A percentile compares a stretch with the other conserved stretches of the same genome.
Conservation (phyloP, 1,140 invertebrate species). For the Lepidurus couesii region DNA sequence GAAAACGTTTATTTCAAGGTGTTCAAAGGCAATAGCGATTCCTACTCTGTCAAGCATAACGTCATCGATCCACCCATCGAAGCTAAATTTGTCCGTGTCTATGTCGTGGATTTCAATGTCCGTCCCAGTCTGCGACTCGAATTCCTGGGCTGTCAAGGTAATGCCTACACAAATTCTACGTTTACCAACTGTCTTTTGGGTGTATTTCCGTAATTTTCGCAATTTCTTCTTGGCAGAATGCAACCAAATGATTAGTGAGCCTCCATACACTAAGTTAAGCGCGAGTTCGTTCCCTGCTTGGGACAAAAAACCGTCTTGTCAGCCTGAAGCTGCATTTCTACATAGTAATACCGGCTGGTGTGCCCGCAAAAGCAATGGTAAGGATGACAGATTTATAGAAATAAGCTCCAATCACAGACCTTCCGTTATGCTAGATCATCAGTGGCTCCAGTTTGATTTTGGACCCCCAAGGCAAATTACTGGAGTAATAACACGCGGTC, state of each 20-base stretch:
- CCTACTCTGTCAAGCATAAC: conserved; percentile 48
- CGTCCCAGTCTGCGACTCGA: conserved; percentile 54
- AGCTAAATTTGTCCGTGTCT: conserved; percentile 52
- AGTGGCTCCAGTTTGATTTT: conserved; percentile 56
- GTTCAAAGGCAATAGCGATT: conserved; percentile 52
- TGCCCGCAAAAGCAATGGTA: conserved; percentile 51
- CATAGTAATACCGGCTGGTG: conserved; percentile 54
- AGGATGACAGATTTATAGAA: conserved; percentile 35
- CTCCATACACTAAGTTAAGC: conserved; percentile 50
- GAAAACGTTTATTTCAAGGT: conserved; percentile 42
- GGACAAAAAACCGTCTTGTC: conserved; percentile 49
- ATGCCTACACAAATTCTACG: conserved; percentile 25
- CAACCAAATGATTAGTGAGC: conserved; percentile 51
- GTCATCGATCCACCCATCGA: conserved; percentile 50
- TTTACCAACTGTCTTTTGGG: background rate
- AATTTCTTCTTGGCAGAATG: conserved; percentile 46
- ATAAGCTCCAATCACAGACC: conserved; percentile 5
- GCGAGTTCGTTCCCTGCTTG: conserved; percentile 48
- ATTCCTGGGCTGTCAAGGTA: conserved; percentile 55
- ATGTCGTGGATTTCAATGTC: conserved; percentile 50
- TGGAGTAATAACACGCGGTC: conserved; percentile 52
- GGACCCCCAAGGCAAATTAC: conserved; percentile 53
- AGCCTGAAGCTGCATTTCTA: conserved; percentile 52
- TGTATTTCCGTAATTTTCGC: background rate
- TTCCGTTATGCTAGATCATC: conserved; percentile 44